These are phyloP conservation scores for Antigone vipio DNA, from an alignment of 2,113 vertebrate genomes.

Conservation along the genomic window DNA sequence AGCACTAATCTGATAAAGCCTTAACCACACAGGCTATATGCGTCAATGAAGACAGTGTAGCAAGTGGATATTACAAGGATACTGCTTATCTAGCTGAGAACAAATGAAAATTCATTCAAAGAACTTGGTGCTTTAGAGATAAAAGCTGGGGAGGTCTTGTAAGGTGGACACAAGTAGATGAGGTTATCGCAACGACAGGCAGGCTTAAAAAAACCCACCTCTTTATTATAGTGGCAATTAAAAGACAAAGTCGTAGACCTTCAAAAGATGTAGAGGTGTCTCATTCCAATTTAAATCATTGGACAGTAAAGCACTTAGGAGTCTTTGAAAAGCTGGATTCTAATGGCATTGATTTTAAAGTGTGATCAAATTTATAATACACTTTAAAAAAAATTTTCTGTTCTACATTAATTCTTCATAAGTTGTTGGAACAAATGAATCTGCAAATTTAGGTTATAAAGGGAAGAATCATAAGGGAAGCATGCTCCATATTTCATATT, in stretches of 20 bases:
- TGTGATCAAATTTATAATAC: neutral
- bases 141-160: conserved; percentile 8
- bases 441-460: neutral
- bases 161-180: neutral
- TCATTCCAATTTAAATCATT: neutral
- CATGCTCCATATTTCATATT: neutral
- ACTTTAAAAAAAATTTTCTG: neutral
- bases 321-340: neutral
- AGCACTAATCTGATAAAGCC: conserved; percentile 38
- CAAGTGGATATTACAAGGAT: conserved; percentile 15
- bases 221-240: neutral
- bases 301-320: neutral
- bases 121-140: conserved; percentile 20
- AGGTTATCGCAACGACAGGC: neutral
- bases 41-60: conserved; percentile 10
- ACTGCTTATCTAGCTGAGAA: conserved; percentile 45
- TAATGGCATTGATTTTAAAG: neutral
- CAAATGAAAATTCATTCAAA: conserved; percentile 36
- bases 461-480: neutral
- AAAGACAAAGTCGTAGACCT: conserved; percentile 7
- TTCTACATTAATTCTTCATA: neutral
- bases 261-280: neutral
- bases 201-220: neutral
- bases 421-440: neutral
- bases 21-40: neutral